These are phyloP conservation scores for Oenanthe melanoleuca DNA, from an alignment of 2,113 vertebrate species.

Conservation along the genomic window DNA sequence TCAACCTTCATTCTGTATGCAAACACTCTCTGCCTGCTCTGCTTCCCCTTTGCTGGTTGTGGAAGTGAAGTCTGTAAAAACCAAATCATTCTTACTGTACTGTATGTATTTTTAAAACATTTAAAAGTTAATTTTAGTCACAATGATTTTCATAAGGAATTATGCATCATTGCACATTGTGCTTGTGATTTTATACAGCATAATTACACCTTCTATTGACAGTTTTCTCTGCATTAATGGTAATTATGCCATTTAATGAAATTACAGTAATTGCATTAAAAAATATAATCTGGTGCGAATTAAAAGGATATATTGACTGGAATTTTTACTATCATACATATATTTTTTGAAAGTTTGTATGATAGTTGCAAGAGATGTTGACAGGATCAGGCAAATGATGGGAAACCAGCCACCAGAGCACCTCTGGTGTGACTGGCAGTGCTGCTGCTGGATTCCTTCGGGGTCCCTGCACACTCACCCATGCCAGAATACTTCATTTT, in stretches of 20 bases:
- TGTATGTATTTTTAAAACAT: constrained; percentile 61
- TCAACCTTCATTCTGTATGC: background rate
- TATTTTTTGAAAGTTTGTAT: background rate
- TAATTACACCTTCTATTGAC: constrained; percentile 81
- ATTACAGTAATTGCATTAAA: constrained; percentile 81
- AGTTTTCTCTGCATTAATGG: constrained; percentile 76
- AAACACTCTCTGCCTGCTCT: background rate
- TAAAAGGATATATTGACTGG: constrained; percentile 61
- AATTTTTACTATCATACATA: background rate
- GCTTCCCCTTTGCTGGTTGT: background rate
- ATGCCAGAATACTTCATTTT: background rate
- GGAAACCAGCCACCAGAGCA: background rate
- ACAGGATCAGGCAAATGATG: background rate
- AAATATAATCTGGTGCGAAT: constrained; percentile 70
- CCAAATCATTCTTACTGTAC: constrained; percentile 12
- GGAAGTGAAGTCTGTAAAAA: background rate
- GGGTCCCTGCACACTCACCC: constrained; percentile 28
- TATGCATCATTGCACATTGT: constrained; percentile 72
- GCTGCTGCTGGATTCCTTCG: constrained; percentile 22
- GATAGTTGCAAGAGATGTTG: constrained; percentile 20
- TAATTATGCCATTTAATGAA: constrained; percentile 81
- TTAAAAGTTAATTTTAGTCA: constrained; percentile 66
- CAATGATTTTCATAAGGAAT: constrained; percentile 66
- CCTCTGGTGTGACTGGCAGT: background rate
- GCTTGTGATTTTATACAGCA: constrained; percentile 73